phyloP scores from a whole-genome alignment of 2,888 invertebrate species.

The Andrena bucephala region DNA sequence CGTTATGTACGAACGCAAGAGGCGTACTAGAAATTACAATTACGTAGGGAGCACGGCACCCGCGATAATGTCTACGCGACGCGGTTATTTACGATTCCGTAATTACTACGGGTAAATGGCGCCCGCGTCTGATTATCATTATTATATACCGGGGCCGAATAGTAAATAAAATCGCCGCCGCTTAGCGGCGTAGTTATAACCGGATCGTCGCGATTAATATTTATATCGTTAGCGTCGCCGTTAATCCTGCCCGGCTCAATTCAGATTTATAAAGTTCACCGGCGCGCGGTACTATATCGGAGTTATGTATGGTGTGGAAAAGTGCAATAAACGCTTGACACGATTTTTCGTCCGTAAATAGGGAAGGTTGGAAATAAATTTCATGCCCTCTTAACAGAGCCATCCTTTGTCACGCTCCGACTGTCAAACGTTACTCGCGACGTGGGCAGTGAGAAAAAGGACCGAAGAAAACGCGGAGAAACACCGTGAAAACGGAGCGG shows the following conservation, averaged over 20 bases:
- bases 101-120: conserved; percentile 40
- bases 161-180: conserved; percentile 29
- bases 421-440: neutral
- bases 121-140: conserved; percentile 41
- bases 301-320: neutral
- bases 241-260: neutral
- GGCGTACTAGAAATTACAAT: conserved; percentile 66
- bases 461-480: neutral
- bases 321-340: neutral
- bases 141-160: conserved; percentile 3
- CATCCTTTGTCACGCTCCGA: neutral
- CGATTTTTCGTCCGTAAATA: neutral
- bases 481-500: conserved; percentile 12
- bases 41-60: conserved; percentile 33
- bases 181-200: conserved; percentile 16
- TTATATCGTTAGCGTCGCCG: conserved; percentile 1
- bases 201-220: conserved; percentile 26
- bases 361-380: too few species aligned
- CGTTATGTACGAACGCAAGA: conserved; percentile 46
- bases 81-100: conserved; percentile 54
- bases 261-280: conserved; percentile 22
- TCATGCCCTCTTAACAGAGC: neutral
- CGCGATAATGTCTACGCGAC: conserved; percentile 61
- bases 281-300: neutral
- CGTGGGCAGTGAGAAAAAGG: too few species aligned